A percentile compares a stretch with the other conserved stretches of the same genome.
Evolutionary conservation across 2,113 vertebrate species (phyloP).

Genomic region (Serinus canaria): DNA sequence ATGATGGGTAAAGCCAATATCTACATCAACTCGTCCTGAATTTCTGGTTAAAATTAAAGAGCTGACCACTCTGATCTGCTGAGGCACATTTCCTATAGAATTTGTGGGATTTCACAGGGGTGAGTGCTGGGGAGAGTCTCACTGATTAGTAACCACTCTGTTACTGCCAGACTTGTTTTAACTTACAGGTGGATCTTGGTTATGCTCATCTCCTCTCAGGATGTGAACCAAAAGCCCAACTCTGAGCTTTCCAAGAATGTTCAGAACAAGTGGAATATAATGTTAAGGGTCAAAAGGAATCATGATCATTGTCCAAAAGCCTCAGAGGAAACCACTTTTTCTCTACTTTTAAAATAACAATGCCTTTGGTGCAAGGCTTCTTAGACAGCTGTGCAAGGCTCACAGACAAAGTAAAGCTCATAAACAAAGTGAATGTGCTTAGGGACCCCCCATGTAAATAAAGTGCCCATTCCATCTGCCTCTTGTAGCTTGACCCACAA

Average conservation of each 20-base stretch:
- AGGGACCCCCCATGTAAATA: not conserved
- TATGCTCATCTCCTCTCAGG: not conserved
- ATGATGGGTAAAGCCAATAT: not conserved
- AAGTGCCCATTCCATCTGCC: slow-evolving; percentile 40
- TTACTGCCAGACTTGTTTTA: not conserved
- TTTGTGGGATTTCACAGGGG: not conserved
- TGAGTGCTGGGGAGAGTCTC: not conserved
- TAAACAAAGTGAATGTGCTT: not conserved
- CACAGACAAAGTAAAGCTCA: not conserved
- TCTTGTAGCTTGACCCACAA: slow-evolving; percentile 44
- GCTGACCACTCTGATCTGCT: not conserved
- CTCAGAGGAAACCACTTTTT: not conserved
- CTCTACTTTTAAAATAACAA: not conserved
- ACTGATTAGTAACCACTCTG: no score
- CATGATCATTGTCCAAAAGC: not conserved
- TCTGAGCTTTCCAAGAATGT: not conserved
- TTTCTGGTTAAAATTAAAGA: not conserved
- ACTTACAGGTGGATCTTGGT: not conserved
- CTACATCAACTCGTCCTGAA: fast-evolving
- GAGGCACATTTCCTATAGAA: not conserved
- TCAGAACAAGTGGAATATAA: not conserved
- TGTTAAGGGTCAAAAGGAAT: not conserved
- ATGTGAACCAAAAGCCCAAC: not conserved
- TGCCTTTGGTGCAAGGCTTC: not conserved
- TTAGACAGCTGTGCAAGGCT: not conserved